Evolutionary conservation across 2,113 vertebrate species (phyloP), one percentile per base, ranked within the genome.

Genomic region (Taurulus bubalis): DNA sequence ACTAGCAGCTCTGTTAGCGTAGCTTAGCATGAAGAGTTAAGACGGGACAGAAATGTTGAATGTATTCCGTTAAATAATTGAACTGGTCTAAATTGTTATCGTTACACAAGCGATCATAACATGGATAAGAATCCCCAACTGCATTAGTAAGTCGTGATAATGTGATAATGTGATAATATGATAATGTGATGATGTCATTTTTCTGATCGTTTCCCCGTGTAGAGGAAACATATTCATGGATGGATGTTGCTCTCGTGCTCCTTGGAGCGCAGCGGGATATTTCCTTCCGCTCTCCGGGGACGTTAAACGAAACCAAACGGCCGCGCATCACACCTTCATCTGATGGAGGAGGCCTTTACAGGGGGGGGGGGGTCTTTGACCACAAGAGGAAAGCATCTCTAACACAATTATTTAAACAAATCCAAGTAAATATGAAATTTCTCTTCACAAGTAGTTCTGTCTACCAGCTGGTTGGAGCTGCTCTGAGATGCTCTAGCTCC

Each of bases 291-390:
- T 77, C 80, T 84, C 71, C 0, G 6, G 68, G 59, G 77, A 83
- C 69, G 0, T 34, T 4, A 53, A 80, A 88, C 77, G 84, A 88
- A 53, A 72, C 68, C 42, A 68, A 60, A 80, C 71, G 3, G 56
- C 74, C 69, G 70, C 45, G 7, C 58, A 4, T 72, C 65, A 67
- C 75, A 71, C 40, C 40, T 73, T 71, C 18, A 62, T 70, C 62
- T 60, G 7, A n/a, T 20, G 40, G 24, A 63, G 53, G 69, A 64
- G 20, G 38, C 45, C 66, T 32, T 10, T 2, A 62, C 38, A 3
- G 49, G 22, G 18, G 49, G 49, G 49, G 6, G 47, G 14, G n/a
- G n/a, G n/a, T n/a, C 30, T 70, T 56, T 16, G 16, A 1, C 24
- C 20, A 30, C 2, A n/a, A 24, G 20, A 10, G 24, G 32, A 24